Percentiles rank a stretch among this genome's conserved stretches.
Evolutionary conservation across 2,888 invertebrate genomes (phyloP).

Genomic region (Holacanthella duospinosa): DNA sequence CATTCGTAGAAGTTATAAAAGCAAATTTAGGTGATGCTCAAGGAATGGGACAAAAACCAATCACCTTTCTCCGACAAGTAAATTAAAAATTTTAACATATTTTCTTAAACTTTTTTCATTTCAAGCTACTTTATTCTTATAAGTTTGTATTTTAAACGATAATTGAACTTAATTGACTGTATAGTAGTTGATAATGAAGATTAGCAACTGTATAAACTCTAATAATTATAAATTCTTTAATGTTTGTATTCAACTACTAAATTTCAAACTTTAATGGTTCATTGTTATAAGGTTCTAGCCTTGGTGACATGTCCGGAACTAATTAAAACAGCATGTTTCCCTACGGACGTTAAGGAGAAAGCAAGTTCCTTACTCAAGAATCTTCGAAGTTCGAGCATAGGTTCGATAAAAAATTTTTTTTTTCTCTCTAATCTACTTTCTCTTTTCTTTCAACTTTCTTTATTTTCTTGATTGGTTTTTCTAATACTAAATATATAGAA

Average conservation of each 20-base stretch:
- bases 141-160: no score
- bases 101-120: no score
- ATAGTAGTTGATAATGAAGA: no score
- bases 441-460: no score
- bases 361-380: constrained; percentile 55
- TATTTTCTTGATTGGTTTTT: no score
- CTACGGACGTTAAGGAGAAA: constrained; percentile 69
- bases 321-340: constrained; percentile 60
- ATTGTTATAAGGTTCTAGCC: constrained; percentile 59
- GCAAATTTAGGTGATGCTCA: constrained; percentile 99
- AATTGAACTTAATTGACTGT: no score
- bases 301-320: constrained; percentile 63
- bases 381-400: constrained; percentile 46
- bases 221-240: background rate
- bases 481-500: no score
- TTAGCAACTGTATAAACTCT: no score
- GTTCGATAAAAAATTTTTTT: no score
- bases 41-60: constrained; percentile 90
- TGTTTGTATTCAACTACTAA: background rate
- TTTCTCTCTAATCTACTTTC: no score
- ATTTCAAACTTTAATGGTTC: background rate
- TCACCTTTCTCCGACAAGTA: constrained; percentile 90
- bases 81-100: no score
- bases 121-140: no score
- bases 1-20: constrained; percentile 83